Evolutionary conservation across 2,113 vertebrate species (phyloP).

Genomic region (Austrofundulus limnaeus): DNA sequence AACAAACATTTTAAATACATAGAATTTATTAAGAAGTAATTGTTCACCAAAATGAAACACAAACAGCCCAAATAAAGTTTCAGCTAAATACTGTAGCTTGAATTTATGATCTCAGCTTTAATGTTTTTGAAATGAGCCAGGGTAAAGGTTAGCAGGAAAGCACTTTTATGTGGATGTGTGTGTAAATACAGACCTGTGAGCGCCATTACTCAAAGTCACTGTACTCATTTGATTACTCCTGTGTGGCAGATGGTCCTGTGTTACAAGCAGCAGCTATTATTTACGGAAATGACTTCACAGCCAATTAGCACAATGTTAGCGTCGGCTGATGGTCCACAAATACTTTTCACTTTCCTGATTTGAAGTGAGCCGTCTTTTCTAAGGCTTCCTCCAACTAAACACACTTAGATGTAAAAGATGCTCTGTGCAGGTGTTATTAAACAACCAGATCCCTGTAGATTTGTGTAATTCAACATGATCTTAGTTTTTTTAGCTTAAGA

Average conservation of each 20-base stretch:
- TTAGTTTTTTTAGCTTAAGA: background rate
- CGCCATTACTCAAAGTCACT: constrained; percentile 56
- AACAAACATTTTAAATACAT: too few relatives aligned
- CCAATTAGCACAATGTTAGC: constrained; percentile 62
- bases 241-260: constrained; percentile 55
- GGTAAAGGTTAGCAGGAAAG: background rate
- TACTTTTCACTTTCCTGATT: constrained; percentile 48
- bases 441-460: background rate
- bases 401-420: constrained; percentile 44
- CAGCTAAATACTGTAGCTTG: background rate
- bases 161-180: constrained; percentile 12
- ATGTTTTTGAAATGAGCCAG: constrained; percentile 6
- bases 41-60: background rate
- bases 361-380: constrained; percentile 28
- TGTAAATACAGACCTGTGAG: constrained; percentile 7
- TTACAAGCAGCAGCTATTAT: constrained; percentile 63
- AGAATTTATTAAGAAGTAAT: too few relatives aligned
- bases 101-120: background rate
- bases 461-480: background rate
- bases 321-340: constrained; percentile 46
- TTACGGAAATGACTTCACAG: constrained; percentile 69
- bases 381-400: constrained; percentile 2
- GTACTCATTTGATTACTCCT: constrained; percentile 57
- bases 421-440: constrained; percentile 28
- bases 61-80: background rate